Evolutionary conservation across 2,113 vertebrate species (phyloP), one percentile per base, ranked within the genome.

Genomic region (Brachyhypopomus occidentalis): DNA sequence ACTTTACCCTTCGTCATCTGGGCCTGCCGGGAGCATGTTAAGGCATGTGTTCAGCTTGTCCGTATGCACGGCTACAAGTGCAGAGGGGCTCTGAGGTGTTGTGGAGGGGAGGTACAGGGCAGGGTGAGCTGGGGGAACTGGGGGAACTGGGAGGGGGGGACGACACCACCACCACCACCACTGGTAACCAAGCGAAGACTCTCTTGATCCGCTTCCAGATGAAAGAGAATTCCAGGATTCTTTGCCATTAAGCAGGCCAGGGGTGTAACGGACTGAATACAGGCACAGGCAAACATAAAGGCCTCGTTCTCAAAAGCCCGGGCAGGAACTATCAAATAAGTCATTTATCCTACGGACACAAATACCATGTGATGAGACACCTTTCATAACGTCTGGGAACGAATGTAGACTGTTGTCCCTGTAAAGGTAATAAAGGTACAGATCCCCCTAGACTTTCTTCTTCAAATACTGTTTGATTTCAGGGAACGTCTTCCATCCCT

Each of bases 351-450:
- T 45, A n/a, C 55, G 0, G 41, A 73, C 38, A 73, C 17, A 0
- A 36, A n/a, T 34, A 63, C 52, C 22, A 52, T 52, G 36, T 62
- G 67, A 22, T 30, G 27, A 56, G 41, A 80, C 38, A n/a, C 62
- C 20, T 22, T 74, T 80, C 41, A 80, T 74, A 55, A 56, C 19
- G 2, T 36, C 27, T 25, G 74, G 38, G 20, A 30, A 73, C 23
- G 30, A 73, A 27, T 66, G 19, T 60, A 52, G 70, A 80, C 23
- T 55, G 55, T 62, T 41, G 71, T 67, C 72, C 23, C 23, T 74
- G 45, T 66, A 66, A 64, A 80, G 78, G 78, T 80, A 80, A 80
- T 80, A 80, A 81, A 80, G 78, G 11, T 72, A 72, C 36, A 38
- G 34, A 17, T 66, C 45, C 70, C 71, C 52, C 20, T 58, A 80